Conservation (phyloP, 2,113 vertebrate genomes). For the Nipponia nippon region DNA sequence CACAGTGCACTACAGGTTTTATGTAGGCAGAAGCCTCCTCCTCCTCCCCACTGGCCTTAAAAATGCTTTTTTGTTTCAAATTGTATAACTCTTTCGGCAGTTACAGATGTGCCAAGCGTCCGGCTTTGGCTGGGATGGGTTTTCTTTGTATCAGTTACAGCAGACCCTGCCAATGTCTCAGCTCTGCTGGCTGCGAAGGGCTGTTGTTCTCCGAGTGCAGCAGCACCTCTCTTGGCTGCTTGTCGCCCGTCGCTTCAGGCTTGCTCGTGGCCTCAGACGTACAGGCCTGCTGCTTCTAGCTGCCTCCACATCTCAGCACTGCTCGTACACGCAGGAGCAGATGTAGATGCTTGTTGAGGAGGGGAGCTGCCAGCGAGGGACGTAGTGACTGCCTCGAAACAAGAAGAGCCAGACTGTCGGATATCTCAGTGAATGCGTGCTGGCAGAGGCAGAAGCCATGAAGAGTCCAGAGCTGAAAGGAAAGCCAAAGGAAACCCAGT, state of each 20-base stretch:
- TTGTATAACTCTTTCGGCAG: neutral
- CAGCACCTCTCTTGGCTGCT: neutral
- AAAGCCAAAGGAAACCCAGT: neutral
- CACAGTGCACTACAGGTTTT: neutral
- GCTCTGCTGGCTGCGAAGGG: neutral
- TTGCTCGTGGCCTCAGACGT: neutral
- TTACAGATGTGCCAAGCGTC: neutral
- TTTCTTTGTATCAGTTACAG: neutral
- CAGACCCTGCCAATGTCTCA: neutral
- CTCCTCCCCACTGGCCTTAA: neutral
- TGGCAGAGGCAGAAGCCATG: neutral
- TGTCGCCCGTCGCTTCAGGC: fast-evolving
- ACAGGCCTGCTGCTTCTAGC: neutral
- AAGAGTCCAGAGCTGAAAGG: neutral
- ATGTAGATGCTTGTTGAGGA: neutral
- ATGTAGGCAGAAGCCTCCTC: neutral
- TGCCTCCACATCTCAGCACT: neutral
- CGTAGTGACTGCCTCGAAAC: neutral
- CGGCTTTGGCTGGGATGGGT: neutral
- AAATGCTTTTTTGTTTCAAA: neutral
- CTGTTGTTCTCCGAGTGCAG: neutral
- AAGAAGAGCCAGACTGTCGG: neutral
- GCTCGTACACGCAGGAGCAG: neutral
- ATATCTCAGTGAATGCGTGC: fast-evolving
- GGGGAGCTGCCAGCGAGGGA: neutral